Conservation (phyloP, 2,888 invertebrate genomes). For the Timema podura region DNA sequence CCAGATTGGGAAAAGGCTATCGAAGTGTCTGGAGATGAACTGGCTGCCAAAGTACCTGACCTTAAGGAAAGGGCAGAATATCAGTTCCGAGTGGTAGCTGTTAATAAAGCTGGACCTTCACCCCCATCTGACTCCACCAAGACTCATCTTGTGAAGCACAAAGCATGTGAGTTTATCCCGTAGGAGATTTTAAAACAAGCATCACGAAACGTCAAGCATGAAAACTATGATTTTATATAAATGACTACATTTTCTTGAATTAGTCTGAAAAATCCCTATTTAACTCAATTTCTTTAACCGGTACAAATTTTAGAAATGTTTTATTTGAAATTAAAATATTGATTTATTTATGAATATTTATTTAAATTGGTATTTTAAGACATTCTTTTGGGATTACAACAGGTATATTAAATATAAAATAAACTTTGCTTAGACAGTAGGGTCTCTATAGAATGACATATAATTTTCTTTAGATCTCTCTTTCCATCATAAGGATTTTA, state of each 20-base stretch:
- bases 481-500: too few relatives aligned
- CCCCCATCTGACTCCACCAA: constrained; percentile 87
- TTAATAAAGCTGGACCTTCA: constrained; percentile 90
- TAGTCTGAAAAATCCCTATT: not conserved
- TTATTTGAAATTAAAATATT: too few relatives aligned
- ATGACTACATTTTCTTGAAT: too few relatives aligned
- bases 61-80: constrained; percentile 88
- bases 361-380: too few relatives aligned
- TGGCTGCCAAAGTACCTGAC: constrained; percentile 74
- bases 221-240: not conserved
- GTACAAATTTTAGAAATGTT: constrained; percentile 12
- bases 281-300: not conserved
- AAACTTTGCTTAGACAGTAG: too few relatives aligned
- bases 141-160: constrained; percentile 83
- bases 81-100: constrained; percentile 85
- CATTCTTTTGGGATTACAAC: too few relatives aligned
- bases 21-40: constrained; percentile 72
- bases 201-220: too few relatives aligned
- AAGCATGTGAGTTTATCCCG: constrained; percentile 63
- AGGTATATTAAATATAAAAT: too few relatives aligned
- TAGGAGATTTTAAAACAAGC: too few relatives aligned
- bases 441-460: too few relatives aligned
- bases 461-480: too few relatives aligned
- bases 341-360: too few relatives aligned
- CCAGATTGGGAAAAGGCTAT: constrained; percentile 86